Evolutionary conservation across 2,113 vertebrate species (phyloP).

Genomic region (Triplophysa dalaica): DNA sequence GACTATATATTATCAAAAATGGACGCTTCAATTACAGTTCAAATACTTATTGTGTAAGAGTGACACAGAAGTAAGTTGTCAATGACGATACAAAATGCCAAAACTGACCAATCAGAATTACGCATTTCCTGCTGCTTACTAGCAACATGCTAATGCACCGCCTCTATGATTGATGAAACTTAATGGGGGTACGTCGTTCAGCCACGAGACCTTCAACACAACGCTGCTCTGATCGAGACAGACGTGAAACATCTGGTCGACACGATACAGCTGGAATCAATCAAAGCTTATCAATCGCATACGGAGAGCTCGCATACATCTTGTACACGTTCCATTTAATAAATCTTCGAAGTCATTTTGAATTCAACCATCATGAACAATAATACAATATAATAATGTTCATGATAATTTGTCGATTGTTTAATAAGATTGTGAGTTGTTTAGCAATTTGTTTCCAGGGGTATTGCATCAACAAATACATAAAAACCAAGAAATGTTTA

Average conservation of each 20-base stretch:
- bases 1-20: too few species aligned
- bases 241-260: slow-evolving; percentile 36
- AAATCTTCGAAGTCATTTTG: neutral
- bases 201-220: neutral
- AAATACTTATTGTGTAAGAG: too few species aligned
- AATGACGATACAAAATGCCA: neutral
- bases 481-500: neutral
- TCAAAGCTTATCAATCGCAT: neutral
- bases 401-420: neutral
- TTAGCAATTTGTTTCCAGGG: neutral
- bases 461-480: neutral
- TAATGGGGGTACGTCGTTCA: neutral
- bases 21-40: too few species aligned
- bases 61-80: too few species aligned
- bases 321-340: neutral
- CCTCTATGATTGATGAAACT: neutral
- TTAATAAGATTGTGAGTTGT: slow-evolving; percentile 5
- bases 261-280: slow-evolving; percentile 31
- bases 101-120: neutral
- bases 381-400: neutral
- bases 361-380: neutral
- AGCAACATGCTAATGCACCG: neutral
- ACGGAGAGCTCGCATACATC: neutral
- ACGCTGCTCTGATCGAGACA: slow-evolving; percentile 22
- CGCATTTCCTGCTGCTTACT: neutral